phyloP scores from a whole-genome alignment of 2,113 vertebrate genomes.

The Gasterosteus aculeatus region DNA sequence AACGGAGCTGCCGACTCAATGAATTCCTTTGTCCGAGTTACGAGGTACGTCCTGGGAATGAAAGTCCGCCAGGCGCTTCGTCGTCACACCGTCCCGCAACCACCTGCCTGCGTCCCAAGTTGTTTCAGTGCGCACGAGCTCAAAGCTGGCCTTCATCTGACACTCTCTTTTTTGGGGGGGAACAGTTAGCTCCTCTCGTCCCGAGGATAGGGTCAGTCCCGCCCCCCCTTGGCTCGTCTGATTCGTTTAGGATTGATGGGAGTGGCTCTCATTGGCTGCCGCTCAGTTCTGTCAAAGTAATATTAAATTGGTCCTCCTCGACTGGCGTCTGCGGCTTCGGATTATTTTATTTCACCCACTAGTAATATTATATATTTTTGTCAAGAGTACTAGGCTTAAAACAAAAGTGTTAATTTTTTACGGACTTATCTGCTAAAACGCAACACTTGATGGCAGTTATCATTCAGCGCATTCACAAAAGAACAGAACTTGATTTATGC shows the following conservation, averaged over 20 bases:
- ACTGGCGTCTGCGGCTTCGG: constrained; percentile 80
- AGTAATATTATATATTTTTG: too few species aligned
- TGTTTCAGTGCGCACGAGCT: constrained; percentile 18
- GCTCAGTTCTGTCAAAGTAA: constrained; percentile 56
- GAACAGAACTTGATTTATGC: too few species aligned
- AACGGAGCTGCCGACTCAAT: constrained; percentile 51
- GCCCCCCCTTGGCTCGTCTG: constrained; percentile 51
- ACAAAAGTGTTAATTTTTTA: too few species aligned
- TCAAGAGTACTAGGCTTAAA: too few species aligned
- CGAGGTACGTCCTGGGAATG: constrained; percentile 24
- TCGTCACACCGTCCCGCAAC: constrained; percentile 5
- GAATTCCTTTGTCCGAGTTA: constrained; percentile 41
- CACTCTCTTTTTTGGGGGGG: constrained; percentile 44
- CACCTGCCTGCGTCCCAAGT: constrained; percentile 28
- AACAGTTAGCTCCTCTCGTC: constrained; percentile 67
- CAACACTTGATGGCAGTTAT: too few species aligned
- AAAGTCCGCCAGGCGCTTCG: neutral
- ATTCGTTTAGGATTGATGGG: constrained; percentile 46
- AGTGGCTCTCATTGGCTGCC: constrained; percentile 65
- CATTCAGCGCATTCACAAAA: too few species aligned
- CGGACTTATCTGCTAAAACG: too few species aligned
- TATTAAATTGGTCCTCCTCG: constrained; percentile 64
- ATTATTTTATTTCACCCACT: too few species aligned
- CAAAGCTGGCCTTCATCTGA: constrained; percentile 58
- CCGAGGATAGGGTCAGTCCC: constrained; percentile 64